Evolutionary conservation across 2,797 vertebrate genomes (phyloP), one percentile per base, ranked within the genome.

Genomic region (Protosalanx chinensis): DNA sequence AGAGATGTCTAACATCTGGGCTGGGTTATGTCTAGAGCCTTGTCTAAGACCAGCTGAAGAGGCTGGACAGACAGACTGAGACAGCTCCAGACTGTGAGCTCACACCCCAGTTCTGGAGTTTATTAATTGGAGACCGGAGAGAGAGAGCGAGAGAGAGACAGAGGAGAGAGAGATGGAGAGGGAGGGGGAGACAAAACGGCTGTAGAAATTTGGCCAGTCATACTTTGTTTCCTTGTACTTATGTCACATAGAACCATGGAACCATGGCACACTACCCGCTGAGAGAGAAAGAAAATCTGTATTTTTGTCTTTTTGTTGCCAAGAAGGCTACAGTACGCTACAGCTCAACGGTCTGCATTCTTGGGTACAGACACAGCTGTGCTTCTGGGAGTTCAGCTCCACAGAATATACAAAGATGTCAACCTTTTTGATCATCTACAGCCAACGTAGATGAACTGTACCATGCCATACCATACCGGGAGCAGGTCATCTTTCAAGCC

Each of bases 401-500:
- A 65, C 27, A 46, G 15, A 49, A 65, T 46, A 65, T 41, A 23
- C 64, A 65, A 23, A 20, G 37, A 29, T 16, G 59, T 32, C 30
- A 7, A 62, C 58, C 27, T 15, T 63, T 63, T 18, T 6, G 7
- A 27, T 35, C 16, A 16, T 3, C 30, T 63, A 35, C 29, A 49
- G 64, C 64, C 41, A 16, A 51, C 27, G 20, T 41, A 20, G 23
- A 65, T 27, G 37, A 35, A 35, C 33, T 35, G 33, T 35, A 27
- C 23, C 23, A 27, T 27, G 23, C 23, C 23, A 4, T 41, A 12
- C 37, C 8, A 0, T 41, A 41, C 37, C 10, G 37, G 29, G 49
- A 67, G 33, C 41, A 71, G 66, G 16, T 62, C 58, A 75, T 75
- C 68, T 70, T 56, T 23, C 16, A 73, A 73, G 76, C 76, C 72